A percentile compares a stretch with the other conserved stretches of the same genome.
These are phyloP conservation scores for Pteruthius melanotis DNA, from an alignment of 2,113 vertebrate species.

Conservation along the genomic window DNA sequence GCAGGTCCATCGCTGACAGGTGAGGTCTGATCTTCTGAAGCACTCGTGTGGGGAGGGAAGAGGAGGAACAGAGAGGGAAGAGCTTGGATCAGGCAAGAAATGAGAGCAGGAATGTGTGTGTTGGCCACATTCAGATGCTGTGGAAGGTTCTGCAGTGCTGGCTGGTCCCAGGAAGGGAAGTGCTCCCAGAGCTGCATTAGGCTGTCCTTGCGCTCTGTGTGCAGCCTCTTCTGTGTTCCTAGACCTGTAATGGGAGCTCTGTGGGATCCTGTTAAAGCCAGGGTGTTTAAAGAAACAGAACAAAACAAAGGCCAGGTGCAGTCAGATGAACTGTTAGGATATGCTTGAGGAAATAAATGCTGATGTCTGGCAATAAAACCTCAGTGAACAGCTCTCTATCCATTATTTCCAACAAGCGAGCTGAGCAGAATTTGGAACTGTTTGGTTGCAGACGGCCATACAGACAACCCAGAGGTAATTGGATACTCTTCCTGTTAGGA, in stretches of 20 bases:
- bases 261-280: neutral
- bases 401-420: neutral
- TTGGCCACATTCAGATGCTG: accelerated
- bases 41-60: no score
- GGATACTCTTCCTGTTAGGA: neutral
- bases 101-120: neutral
- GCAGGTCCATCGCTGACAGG: neutral
- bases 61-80: neutral
- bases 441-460: neutral
- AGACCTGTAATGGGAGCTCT: neutral
- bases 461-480: neutral
- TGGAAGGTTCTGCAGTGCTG: neutral
- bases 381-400: neutral
- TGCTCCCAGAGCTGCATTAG: neutral
- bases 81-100: neutral
- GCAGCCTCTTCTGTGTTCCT: neutral
- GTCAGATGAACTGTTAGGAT: neutral
- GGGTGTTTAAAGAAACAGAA: neutral
- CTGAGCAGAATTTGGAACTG: neutral
- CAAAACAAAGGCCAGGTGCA: neutral
- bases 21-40: neutral
- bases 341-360: neutral
- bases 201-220: neutral
- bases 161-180: neutral
- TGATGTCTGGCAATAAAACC: neutral